A percentile compares a stretch with the other conserved stretches of the same genome.
Evolutionary conservation across 2,888 invertebrate species (phyloP).

Genomic region (Nephrotoma guestfalica): DNA sequence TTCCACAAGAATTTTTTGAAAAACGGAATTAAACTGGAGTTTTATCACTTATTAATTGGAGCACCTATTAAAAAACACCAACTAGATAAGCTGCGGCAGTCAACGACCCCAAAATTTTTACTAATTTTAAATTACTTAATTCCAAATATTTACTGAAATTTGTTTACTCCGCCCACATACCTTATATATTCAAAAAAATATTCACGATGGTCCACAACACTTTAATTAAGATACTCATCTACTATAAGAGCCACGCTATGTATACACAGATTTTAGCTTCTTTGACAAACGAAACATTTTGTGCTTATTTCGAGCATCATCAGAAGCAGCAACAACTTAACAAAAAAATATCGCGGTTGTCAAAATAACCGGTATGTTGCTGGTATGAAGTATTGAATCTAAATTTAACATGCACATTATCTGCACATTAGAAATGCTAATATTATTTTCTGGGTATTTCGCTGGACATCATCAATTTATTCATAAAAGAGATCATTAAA

Average conservation of each 20-base stretch:
- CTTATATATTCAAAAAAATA: background rate
- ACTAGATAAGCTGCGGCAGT: too few species aligned
- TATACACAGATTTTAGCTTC: background rate
- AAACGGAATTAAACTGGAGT: too few species aligned
- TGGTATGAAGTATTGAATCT: background rate
- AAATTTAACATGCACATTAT: background rate
- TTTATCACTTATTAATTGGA: too few species aligned
- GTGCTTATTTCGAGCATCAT: background rate
- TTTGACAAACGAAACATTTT: background rate
- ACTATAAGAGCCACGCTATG: background rate
- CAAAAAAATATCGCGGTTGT: background rate
- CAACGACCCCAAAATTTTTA: too few species aligned
- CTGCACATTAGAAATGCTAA: background rate
- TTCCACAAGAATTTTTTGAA: background rate
- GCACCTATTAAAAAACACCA: too few species aligned
- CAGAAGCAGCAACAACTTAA: background rate
- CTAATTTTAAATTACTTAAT: too few species aligned
- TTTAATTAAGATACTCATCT: background rate
- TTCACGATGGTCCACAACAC: background rate
- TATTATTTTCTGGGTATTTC: background rate
- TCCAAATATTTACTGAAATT: too few species aligned
- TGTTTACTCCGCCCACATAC: background rate
- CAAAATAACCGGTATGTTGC: background rate
- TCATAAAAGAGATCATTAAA: background rate
- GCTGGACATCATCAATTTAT: background rate